Percentiles rank a stretch among this genome's conserved stretches.
Conservation (phyloP, 2,113 vertebrate species). For the Mellivora capensis region DNA sequence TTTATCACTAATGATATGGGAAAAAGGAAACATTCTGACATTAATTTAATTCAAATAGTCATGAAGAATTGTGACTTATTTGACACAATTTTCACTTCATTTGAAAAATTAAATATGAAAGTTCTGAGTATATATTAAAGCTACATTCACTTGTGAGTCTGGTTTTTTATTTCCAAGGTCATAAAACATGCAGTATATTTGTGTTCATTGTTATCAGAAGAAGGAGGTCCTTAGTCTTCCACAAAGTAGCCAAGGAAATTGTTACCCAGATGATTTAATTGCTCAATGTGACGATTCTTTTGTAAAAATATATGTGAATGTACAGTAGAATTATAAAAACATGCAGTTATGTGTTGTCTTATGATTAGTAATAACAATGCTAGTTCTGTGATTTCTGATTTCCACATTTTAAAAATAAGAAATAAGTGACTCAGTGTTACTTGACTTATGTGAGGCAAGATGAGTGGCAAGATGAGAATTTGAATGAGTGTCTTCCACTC, state of each 20-base stretch:
- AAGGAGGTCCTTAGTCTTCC: neutral
- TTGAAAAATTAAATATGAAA: neutral
- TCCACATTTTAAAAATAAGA: neutral
- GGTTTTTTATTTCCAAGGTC: neutral
- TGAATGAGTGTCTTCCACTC: neutral
- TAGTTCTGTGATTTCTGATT: neutral
- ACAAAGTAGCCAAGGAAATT: neutral
- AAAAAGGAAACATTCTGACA: neutral
- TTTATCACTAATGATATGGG: neutral
- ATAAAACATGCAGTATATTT: neutral
- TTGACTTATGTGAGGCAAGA: neutral
- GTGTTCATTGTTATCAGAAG: neutral
- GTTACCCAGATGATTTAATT: neutral
- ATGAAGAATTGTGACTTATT: slow-evolving; percentile 10
- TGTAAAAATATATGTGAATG: neutral
- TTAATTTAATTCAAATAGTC: slow-evolving; percentile 38
- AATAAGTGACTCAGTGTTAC: neutral
- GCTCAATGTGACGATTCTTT: neutral
- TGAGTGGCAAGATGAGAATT: neutral
- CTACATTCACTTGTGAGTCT: neutral
- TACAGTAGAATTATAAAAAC: neutral
- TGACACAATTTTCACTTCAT: neutral
- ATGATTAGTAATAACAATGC: neutral
- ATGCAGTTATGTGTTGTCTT: neutral
- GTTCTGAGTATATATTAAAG: neutral